Conservation (phyloP, 2,113 vertebrate genomes). For the Cranoglanis bouderius region DNA sequence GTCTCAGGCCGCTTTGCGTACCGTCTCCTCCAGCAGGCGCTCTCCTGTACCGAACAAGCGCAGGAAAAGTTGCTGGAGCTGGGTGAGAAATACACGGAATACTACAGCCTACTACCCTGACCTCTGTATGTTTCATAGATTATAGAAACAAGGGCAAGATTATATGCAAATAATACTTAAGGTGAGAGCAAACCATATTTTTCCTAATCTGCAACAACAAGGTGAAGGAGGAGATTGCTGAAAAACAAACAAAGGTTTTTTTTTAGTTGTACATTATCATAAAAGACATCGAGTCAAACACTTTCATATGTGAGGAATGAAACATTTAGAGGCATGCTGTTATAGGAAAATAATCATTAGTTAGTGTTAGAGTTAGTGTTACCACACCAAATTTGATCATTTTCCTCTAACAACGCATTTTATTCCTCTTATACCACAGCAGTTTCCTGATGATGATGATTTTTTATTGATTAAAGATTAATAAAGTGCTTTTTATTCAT, state of each 20-base stretch:
- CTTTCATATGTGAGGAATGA: background rate
- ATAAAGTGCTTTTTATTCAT: background rate
- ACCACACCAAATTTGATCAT: background rate
- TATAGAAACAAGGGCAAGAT: background rate
- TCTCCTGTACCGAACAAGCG: conserved; percentile 84
- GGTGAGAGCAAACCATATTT: background rate
- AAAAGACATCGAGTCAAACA: background rate
- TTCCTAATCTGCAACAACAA: too few species aligned
- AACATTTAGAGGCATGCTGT: background rate
- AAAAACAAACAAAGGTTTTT: background rate
- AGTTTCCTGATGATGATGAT: background rate
- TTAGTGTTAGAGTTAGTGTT: too few species aligned
- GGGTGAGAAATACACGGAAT: conserved; percentile 69
- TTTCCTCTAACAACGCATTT: background rate
- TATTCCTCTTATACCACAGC: background rate
- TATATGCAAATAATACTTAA: background rate
- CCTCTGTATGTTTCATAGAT: background rate
- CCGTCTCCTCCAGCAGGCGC: conserved; percentile 86
- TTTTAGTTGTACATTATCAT: background rate
- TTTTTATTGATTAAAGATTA: too few species aligned
- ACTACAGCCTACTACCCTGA: background rate
- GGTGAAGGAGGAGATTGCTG: background rate
- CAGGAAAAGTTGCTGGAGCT: conserved; percentile 89
- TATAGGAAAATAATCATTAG: background rate
- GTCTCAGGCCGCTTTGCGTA: conserved; percentile 87